These are phyloP conservation scores for Drosophila atripex DNA, from an alignment of 2,888 invertebrate species.

Conservation along the genomic window DNA sequence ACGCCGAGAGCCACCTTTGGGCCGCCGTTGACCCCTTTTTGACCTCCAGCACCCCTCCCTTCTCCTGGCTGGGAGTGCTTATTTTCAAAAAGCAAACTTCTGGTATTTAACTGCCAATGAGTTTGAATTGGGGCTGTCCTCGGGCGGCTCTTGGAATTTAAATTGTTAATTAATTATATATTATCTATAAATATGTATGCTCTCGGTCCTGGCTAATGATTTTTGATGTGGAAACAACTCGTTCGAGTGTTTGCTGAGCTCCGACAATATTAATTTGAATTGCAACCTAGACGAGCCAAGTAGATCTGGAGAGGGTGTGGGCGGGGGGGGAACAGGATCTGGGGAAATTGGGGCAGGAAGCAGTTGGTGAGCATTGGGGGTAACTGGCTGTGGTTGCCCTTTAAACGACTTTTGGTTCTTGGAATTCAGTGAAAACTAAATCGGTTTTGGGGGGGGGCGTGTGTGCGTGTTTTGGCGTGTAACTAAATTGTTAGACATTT, in stretches of 20 bases:
- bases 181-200: not conserved
- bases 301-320: no score
- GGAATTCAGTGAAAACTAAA: conserved; percentile 41
- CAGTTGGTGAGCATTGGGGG: not conserved
- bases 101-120: conserved; percentile 50
- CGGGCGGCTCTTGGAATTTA: not conserved
- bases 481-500: conserved; percentile 46
- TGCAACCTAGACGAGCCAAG: conserved; percentile 27
- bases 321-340: not conserved
- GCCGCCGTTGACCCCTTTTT: not conserved
- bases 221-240: not conserved
- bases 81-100: conserved; percentile 19
- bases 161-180: conserved; percentile 4
- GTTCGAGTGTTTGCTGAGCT: conserved; percentile 27
- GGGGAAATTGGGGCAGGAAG: conserved; percentile 4
- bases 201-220: not conserved
- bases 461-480: conserved; percentile 16
- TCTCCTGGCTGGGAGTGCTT: not conserved
- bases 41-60: not conserved
- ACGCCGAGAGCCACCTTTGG: not conserved
- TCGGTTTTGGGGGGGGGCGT: conserved; percentile 8
- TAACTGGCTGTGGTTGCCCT: conserved; percentile 32
- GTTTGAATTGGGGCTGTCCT: not conserved
- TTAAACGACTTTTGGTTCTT: conserved; percentile 38
- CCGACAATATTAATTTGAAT: conserved; percentile 53